Conservation (phyloP, 1,140 invertebrate genomes). For the Drosophila willistoni region DNA sequence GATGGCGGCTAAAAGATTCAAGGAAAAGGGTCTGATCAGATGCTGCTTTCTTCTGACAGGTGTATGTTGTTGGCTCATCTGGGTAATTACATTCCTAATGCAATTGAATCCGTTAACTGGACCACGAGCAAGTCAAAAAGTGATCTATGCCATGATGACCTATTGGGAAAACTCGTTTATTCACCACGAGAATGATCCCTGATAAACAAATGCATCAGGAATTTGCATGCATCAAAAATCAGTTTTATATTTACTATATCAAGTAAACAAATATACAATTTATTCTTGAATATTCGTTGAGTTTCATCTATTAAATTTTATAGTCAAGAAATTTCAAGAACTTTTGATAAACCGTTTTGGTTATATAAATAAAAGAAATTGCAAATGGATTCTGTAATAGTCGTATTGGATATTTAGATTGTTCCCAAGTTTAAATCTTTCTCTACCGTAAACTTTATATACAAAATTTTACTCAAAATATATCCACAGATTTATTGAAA, state of each 20-base stretch:
- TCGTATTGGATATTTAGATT: no score
- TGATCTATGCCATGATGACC: conserved; percentile 41
- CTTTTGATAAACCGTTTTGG: no score
- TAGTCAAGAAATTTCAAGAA: no score
- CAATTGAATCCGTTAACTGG: conserved; percentile 61
- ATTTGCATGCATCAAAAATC: not conserved
- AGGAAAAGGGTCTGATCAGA: conserved; percentile 41
- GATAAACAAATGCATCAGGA: not conserved
- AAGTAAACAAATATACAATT: conserved; percentile 3
- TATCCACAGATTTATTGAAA: no score
- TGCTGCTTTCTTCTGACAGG: conserved; percentile 48
- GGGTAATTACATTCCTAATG: conserved; percentile 62
- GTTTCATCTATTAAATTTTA: no score
- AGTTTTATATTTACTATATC: not conserved
- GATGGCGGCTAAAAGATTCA: conserved; percentile 17
- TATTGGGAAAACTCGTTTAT: conserved; percentile 57
- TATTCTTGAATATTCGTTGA: no score
- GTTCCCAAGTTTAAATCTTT: no score
- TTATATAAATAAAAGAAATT: no score
- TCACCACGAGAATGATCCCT: conserved; percentile 20
- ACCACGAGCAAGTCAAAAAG: conserved; percentile 28
- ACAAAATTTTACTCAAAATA: no score
- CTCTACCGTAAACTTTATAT: no score
- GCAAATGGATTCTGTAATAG: no score
- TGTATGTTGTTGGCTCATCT: conserved; percentile 61